phyloP scores from a whole-genome alignment of 1,140 invertebrate species.

The Anadara kagoshimensis region DNA sequence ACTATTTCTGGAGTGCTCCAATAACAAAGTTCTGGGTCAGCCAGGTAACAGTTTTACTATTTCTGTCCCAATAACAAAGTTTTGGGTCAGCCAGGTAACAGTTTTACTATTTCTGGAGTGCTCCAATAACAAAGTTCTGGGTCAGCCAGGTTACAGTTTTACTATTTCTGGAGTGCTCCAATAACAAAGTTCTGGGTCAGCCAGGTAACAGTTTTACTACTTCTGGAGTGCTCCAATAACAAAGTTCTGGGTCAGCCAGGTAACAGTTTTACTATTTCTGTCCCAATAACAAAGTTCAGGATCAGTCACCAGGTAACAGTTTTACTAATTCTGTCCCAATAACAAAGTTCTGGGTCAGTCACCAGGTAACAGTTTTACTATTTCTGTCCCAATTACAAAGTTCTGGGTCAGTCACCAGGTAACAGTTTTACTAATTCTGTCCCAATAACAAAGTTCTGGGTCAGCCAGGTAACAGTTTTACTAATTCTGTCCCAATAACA shows the following conservation, averaged over 20 bases:
- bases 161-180: no score
- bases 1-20: constrained; percentile 69
- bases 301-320: no score
- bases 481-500: no score
- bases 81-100: constrained; percentile 67
- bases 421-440: no score
- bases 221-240: constrained; percentile 68
- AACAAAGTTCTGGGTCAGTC: no score
- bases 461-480: no score
- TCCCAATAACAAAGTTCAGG: constrained; percentile 71
- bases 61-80: constrained; percentile 66
- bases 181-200: constrained; percentile 65
- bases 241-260: constrained; percentile 69
- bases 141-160: constrained; percentile 57
- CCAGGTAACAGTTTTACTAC: no score
- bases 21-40: constrained; percentile 68
- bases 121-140: constrained; percentile 68
- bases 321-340: no score
- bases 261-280: constrained; percentile 59
- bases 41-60: constrained; percentile 57
- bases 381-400: no score
- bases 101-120: constrained; percentile 65
- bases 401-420: no score
- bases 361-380: no score
- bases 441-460: no score